Conservation (phyloP, 2,888 invertebrate genomes). For the Romanomermis culicivorax region DNA sequence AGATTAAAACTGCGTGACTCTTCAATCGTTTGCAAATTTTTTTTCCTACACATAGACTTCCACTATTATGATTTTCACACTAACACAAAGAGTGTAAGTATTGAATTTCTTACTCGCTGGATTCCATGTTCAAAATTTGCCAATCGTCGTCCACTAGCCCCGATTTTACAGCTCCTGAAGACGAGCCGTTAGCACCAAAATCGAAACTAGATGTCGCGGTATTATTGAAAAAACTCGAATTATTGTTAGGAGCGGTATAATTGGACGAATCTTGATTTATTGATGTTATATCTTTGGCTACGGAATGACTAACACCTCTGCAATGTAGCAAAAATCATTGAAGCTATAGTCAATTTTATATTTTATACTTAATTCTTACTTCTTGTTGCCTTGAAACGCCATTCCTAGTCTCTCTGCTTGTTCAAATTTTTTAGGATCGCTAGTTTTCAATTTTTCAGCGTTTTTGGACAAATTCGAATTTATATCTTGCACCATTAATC, state of each 20-base stretch:
- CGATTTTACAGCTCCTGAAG: no score
- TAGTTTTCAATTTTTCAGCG: slow-evolving; percentile 46
- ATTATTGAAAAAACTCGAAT: no score
- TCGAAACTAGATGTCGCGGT: slow-evolving; percentile 9
- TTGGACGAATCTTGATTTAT: slow-evolving; percentile 50
- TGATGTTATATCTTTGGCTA: slow-evolving; percentile 64
- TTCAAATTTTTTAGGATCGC: slow-evolving; percentile 60
- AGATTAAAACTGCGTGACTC: no score
- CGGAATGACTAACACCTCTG: slow-evolving; percentile 50
- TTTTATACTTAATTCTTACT: slow-evolving; percentile 29
- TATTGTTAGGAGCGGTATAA: slow-evolving; percentile 13
- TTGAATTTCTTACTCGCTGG: neutral
- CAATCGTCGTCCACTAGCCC: slow-evolving; percentile 9
- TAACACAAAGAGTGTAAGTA: no score
- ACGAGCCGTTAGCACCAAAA: neutral
- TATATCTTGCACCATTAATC: slow-evolving; percentile 54
- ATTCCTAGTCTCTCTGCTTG: slow-evolving; percentile 81
- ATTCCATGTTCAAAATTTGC: slow-evolving; percentile 1
- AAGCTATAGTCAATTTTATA: neutral
- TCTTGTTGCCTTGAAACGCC: slow-evolving; percentile 43
- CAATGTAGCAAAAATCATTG: slow-evolving; percentile 10
- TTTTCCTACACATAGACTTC: no score
- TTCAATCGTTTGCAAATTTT: no score
- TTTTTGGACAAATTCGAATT: slow-evolving; percentile 38
- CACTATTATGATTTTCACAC: no score